Evolutionary conservation across 2,113 vertebrate genomes (phyloP), one percentile per base, ranked within the genome.

Genomic region (Morone chrysops): DNA sequence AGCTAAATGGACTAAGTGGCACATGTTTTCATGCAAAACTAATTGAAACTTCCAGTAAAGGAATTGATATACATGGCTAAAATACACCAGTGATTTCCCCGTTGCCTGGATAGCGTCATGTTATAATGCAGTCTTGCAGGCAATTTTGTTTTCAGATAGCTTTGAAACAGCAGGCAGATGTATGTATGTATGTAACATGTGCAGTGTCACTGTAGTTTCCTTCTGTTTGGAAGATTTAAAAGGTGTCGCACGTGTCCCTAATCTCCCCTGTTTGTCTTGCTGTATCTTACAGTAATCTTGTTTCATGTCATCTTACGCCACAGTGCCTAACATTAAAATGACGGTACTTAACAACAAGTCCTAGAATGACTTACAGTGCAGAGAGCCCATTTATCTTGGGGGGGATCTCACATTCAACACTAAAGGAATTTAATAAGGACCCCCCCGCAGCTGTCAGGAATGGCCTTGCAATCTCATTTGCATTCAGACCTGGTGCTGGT

Each of bases 401-500:
- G 71, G 70, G 80, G 76, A 78, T 89, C 72, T 82, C 75, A 66
- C 59, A 81, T 85, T 83, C 70, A 82, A 20, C 53, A 79, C 73
- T 85, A 70, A 40, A 83, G 90, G 86, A 92, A 92, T 91, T 86
- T 90, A 91, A 87, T 81, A 90, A 80, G 78, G 61, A 71, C 62
- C 78, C 62, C 71, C 13, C 63, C 40, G 45, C 78, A 67, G 79
- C 89, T 87, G 85, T 86, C 82, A 80, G 81, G 31, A 86, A 67
- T 5, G 80, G 78, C 66, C 63, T 86, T 73, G 67, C 82, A 57
- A 36, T 79, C 88, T 91, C 82, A 91, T 94, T 91, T 90, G 87
- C 92, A 94, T 92, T 90, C 87, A 84, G 83, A 89, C 88, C 74
- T 82, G 92, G 51, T 89, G 86, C 88, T 89, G 86, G 87, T 90